Evolutionary conservation across 1,140 invertebrate species (phyloP), one percentile per base, ranked within the genome.

Genomic region (Drosophila nebulosa): DNA sequence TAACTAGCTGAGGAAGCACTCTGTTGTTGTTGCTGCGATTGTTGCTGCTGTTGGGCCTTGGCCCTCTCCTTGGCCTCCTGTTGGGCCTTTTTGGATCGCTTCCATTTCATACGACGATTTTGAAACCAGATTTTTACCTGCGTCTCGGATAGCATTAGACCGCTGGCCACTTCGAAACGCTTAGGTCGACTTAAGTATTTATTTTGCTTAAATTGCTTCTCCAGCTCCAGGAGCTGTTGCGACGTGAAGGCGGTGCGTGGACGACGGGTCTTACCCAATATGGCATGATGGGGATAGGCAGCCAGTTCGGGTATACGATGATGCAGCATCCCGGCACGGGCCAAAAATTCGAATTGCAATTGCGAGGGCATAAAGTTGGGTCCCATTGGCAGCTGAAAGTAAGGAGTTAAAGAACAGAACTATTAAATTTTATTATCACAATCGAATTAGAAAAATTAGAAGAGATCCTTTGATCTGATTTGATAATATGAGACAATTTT

Each of bases 41-140:
- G 78, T 52, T 89, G 84, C 39, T 86, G 78, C 53, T 90, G 88
- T 36, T 90, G 84, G 9, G 89, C 81, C 61, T 91, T 91, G 46
- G 85, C 80, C 7, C 89, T 60, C 66, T 91, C 90, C 67, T 91
- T 91, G 62, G 90, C 90, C 70, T 97, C 96, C 77, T 97, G 96
- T 91, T 97, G 97, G 0, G 97, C 96, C 90, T 98, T 98, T 93
- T 98, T 98, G 66, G 97, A 98, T 4, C 97, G 93, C 91, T 98
- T 98, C 97, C 97, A 98, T 90, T 98, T 98, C 97, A 98, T 98
- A 76, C 97, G 93, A 14, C 97, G 93, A 92, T 98, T 98, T 94
- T 98, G 97, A 91, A 98, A 98, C 97, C 97, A 98, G 71, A 98
- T 98, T 93, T 98, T 98, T 46, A 98, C 98, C 96, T 99, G 98